Conservation (phyloP, 2,113 vertebrate species). For the Callipepla californica region DNA sequence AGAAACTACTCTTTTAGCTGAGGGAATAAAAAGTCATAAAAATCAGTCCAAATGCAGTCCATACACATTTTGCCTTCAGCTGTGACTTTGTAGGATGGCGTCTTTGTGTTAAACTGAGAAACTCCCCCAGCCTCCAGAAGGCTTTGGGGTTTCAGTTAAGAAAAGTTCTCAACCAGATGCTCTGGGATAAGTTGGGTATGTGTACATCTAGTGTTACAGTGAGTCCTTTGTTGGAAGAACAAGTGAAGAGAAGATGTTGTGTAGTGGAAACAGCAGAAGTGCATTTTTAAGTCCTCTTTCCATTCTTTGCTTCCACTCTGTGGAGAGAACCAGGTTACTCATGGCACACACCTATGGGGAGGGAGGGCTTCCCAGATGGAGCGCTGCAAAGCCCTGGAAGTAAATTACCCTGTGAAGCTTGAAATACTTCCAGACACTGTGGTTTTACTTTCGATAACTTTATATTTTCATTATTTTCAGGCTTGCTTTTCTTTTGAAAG, state of each 20-base stretch:
- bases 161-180: background rate
- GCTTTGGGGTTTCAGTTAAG: background rate
- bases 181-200: background rate
- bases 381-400: background rate
- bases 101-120: background rate
- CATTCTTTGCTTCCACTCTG: background rate
- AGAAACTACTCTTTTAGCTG: background rate
- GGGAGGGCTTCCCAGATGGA: too few relatives aligned
- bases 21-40: background rate
- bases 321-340: background rate
- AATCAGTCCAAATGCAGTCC: rapidly evolving
- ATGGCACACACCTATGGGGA: too few relatives aligned
- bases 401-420: background rate
- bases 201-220: background rate
- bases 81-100: background rate
- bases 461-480: background rate
- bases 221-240: background rate
- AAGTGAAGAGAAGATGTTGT: background rate
- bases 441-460: background rate
- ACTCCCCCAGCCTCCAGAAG: background rate
- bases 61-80: rapidly evolving
- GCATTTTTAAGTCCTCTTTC: background rate
- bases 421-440: background rate
- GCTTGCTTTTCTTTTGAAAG: background rate
- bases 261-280: background rate